phyloP scores from a whole-genome alignment of 2,797 vertebrate genomes.

The Prionace glauca region DNA sequence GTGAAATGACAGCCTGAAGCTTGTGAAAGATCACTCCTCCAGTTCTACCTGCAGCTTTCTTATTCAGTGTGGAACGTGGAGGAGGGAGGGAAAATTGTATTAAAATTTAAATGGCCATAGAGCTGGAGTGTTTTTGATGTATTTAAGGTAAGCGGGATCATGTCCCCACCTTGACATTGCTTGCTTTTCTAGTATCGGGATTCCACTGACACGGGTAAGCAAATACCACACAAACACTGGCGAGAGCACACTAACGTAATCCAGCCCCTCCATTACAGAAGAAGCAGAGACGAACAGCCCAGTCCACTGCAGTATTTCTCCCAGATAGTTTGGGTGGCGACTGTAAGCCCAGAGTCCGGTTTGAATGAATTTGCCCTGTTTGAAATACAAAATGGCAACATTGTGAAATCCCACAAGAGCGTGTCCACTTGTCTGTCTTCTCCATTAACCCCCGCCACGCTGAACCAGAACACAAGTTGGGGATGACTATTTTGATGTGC shows the following conservation, averaged over 20 bases:
- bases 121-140: constrained; percentile 62
- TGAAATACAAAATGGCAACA: constrained; percentile 26
- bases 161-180: constrained; percentile 64
- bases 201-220: constrained; percentile 63
- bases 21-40: not conserved
- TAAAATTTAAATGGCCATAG: constrained; percentile 59
- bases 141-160: constrained; percentile 57
- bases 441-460: not conserved
- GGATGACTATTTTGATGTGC: not conserved
- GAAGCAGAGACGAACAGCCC: constrained; percentile 70
- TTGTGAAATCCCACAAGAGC: not conserved
- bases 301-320: constrained; percentile 72
- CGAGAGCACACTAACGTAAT: constrained; percentile 59
- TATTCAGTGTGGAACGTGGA: not conserved
- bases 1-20: not conserved
- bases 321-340: constrained; percentile 71
- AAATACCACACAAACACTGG: constrained; percentile 71
- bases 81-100: not conserved
- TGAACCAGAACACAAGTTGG: not conserved
- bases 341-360: constrained; percentile 70
- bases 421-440: not conserved
- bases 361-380: constrained; percentile 69
- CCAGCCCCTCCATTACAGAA: constrained; percentile 59
- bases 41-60: not conserved
- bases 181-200: constrained; percentile 68